These are phyloP conservation scores for Opisthocomus hoazin DNA, from an alignment of 2,113 vertebrate genomes.

Conservation along the genomic window DNA sequence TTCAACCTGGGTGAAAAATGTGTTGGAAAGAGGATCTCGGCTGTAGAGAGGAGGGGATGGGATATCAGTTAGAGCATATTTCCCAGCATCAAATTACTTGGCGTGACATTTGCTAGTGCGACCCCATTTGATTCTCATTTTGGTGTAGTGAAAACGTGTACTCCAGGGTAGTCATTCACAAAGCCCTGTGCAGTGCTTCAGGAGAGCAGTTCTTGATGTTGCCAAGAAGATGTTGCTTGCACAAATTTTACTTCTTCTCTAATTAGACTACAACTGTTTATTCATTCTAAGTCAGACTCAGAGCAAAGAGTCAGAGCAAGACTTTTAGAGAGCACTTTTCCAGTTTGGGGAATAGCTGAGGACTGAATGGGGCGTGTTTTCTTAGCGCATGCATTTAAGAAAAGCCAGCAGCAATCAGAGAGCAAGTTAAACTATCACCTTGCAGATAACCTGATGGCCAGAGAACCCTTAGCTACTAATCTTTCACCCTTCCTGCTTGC, in stretches of 20 bases:
- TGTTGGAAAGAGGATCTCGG: not conserved
- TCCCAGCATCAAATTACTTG: not conserved
- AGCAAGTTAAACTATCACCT: not conserved
- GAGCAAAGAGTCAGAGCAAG: not conserved
- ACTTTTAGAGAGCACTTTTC: not conserved
- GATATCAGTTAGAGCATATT: not conserved
- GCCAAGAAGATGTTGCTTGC: not conserved
- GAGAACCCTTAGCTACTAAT: not conserved
- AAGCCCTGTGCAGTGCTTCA: not conserved
- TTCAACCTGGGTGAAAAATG: not conserved
- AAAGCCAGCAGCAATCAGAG: not conserved
- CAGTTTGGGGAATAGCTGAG: not conserved
- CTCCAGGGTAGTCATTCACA: rapidly evolving
- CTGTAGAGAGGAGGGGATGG: not conserved
- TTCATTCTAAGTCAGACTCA: not conserved
- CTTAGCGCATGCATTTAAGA: rapidly evolving
- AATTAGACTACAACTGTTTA: not conserved
- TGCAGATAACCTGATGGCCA: not conserved
- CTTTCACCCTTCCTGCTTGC: not conserved
- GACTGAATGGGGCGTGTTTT: not conserved
- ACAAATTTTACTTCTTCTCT: not conserved
- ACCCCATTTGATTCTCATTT: not conserved
- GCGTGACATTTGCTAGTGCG: not conserved
- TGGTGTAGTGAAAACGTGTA: not conserved
- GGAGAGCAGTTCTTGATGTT: not conserved